Evolutionary conservation across 2,888 invertebrate species (phyloP).

Genomic region (Cenopis cana): DNA sequence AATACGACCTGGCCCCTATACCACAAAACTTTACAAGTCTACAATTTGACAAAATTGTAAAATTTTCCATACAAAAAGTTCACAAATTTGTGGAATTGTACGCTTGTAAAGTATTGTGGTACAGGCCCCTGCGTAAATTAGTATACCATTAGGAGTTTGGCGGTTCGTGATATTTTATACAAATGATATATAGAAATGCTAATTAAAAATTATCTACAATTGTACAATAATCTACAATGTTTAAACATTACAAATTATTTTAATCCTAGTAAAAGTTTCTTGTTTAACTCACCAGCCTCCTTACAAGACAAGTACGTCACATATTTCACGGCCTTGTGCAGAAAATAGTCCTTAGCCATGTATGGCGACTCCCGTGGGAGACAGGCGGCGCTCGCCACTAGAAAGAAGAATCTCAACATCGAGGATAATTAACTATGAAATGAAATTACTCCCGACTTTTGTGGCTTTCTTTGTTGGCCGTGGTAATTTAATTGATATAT

Average conservation of each 20-base stretch:
- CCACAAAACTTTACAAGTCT: no score
- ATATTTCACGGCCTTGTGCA: constrained; percentile 55
- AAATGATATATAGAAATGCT: no score
- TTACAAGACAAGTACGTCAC: constrained; percentile 63
- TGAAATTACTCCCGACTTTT: no score
- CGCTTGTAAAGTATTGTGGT: no score
- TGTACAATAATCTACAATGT: not conserved
- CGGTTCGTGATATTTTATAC: no score
- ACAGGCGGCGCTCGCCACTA: constrained; percentile 52
- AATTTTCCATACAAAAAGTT: no score
- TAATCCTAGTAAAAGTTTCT: not conserved
- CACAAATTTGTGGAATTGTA: no score
- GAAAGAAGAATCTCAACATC: constrained; percentile 24
- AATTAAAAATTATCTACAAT: no score
- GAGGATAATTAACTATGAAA: constrained; percentile 3
- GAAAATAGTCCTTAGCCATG: constrained; percentile 60
- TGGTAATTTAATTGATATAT: not conserved
- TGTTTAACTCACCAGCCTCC: constrained; percentile 53
- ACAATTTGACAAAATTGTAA: no score
- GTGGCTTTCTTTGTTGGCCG: not conserved
- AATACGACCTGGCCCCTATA: no score
- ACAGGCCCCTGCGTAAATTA: no score
- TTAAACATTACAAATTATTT: constrained; percentile 3
- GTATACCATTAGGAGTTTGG: no score
- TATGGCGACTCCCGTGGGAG: constrained; percentile 47